Percentiles rank a stretch among this genome's conserved stretches.
Evolutionary conservation across 2,113 vertebrate genomes (phyloP).

Genomic region (Archocentrus centrarchus): DNA sequence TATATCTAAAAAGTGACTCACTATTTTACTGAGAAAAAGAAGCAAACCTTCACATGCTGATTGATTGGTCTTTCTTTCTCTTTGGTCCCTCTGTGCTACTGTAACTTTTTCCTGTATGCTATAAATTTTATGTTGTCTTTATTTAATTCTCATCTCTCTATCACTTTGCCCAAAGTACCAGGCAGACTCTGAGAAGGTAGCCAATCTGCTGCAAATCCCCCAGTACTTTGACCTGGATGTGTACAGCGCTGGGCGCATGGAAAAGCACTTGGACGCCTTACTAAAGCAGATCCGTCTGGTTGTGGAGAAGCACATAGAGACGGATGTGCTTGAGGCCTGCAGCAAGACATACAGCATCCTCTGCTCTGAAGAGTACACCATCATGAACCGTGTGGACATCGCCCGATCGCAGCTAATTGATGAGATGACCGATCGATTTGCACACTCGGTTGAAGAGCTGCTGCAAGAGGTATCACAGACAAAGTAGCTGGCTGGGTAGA

Average conservation of each 20-base stretch:
- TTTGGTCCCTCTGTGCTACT: neutral
- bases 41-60: neutral
- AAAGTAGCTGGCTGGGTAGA: neutral
- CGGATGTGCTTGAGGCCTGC: constrained; percentile 96
- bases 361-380: constrained; percentile 98
- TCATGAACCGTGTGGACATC: constrained; percentile 98
- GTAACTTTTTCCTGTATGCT: neutral
- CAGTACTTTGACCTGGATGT: constrained; percentile 98
- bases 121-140: neutral
- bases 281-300: constrained; percentile 98
- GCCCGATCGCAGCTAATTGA: constrained; percentile 98
- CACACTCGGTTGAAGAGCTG: constrained; percentile 95
- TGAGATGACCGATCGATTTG: constrained; percentile 94
- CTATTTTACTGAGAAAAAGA: neutral
- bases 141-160: neutral
- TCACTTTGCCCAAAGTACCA: constrained; percentile 86
- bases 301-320: constrained; percentile 97
- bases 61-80: neutral
- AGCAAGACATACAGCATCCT: constrained; percentile 99
- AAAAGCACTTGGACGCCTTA: constrained; percentile 97
- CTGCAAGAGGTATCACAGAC: constrained; percentile 89
- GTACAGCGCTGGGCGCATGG: constrained; percentile 98
- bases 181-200: constrained; percentile 96
- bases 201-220: constrained; percentile 97
- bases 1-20: constrained; percentile 11